Conservation (phyloP, 2,113 vertebrate species). For the Pachypanchax playfairii region DNA sequence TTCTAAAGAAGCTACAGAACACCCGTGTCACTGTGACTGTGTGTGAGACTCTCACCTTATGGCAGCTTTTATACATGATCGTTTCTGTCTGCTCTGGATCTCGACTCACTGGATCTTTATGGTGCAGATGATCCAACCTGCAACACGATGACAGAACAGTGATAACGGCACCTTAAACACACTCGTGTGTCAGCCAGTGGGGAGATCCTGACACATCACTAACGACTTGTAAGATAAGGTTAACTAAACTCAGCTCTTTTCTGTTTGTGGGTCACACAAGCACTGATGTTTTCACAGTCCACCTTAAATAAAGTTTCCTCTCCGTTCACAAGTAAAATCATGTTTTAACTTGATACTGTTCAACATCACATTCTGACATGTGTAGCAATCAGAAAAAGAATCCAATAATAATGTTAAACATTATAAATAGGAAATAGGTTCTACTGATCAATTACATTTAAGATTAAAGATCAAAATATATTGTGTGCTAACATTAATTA, state of each 20-base stretch:
- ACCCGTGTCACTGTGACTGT: neutral
- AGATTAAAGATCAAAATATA: slow-evolving; percentile 1
- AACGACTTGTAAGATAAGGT: slow-evolving; percentile 25
- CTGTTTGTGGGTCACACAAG: slow-evolving; percentile 12
- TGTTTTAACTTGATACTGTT: too few relatives aligned
- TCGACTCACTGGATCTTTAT: slow-evolving; percentile 38
- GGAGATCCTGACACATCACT: slow-evolving; percentile 13
- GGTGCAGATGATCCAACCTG: slow-evolving; percentile 40
- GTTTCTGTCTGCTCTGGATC: slow-evolving; percentile 17
- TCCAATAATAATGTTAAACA: too few relatives aligned
- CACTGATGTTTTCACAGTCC: slow-evolving; percentile 14
- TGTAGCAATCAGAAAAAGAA: neutral
- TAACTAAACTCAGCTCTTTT: slow-evolving; percentile 8
- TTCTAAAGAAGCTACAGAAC: neutral
- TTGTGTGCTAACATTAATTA: neutral
- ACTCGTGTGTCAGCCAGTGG: neutral
- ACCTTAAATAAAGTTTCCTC: neutral
- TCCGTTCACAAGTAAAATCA: neutral
- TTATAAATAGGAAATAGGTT: too few relatives aligned
- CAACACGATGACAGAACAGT: slow-evolving; percentile 17
- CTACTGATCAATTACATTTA: neutral
- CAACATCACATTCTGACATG: neutral
- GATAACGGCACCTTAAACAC: slow-evolving; percentile 19
- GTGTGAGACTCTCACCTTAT: slow-evolving; percentile 50
- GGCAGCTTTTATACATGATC: slow-evolving; percentile 20